Base-by-base conservation (phyloP, 2,888 invertebrate genomes). In the Miltochrista miniata region DNA sequence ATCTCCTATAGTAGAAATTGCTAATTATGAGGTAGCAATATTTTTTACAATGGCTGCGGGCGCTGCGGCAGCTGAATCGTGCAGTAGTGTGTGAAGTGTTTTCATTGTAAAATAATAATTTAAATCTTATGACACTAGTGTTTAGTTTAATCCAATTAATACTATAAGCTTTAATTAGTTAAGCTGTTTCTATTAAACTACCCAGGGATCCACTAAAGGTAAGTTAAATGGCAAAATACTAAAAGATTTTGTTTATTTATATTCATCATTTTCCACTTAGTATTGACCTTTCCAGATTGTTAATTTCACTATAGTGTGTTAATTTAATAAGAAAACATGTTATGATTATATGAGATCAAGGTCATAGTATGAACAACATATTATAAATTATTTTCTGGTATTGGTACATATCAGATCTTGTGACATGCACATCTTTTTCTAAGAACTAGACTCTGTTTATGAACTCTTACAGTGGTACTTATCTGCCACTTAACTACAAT, bases 41-140 rank as follows among this genome's bases (percentile, higher is more conserved):
- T 60, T 66, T 59, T 53, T 50, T 55, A 48, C 59, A 62, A 67
- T 67, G 64, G 64, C 64, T 64, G 60, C 60, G 52, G 51, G 68
- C 63, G 68, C 64, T 57, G 60, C 60, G 52, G 51, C 64, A 67
- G 68, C 64, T 57, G 53, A 30, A 54, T 55, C 53, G 56, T 57
- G 54, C 50, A 44, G 45, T 61, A 44, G 45, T 61, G 61, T 64
- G 59, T 24, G 54, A 55, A 56, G 56, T 65, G 56, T 68, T 66
- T 64, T 68, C 61, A 50, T 51, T 45, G 51, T 59, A 56, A 59
- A 50, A 51, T 63, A 61, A 61, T 68, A 52, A 59, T 64, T 58
- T 56, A 59, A 55, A 58, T 54, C 51, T 14, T 64, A 56, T 55
- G 56, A 53, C 15, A 53, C 15, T 50, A 51, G 52, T 53, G 49